Percentiles rank a stretch among this genome's conserved stretches.
Evolutionary conservation across 2,797 vertebrate species (phyloP).

Genomic region (Rhabdomys pumilio): DNA sequence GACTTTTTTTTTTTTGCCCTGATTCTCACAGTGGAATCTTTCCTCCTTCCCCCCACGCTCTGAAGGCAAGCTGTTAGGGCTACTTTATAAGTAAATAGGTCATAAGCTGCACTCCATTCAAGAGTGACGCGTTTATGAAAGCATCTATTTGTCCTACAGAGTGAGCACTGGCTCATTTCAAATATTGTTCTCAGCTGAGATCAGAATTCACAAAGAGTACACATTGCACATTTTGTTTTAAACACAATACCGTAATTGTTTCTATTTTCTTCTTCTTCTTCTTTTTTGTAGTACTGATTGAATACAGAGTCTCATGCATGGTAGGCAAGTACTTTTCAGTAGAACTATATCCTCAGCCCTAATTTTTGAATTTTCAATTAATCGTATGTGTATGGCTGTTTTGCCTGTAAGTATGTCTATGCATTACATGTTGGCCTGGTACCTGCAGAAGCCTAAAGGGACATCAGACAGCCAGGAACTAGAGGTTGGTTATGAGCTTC

Average conservation of each 20-base stretch:
- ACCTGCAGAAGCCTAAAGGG: not conserved
- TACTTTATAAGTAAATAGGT: constrained; percentile 82
- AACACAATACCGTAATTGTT: constrained; percentile 75
- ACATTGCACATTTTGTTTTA: constrained; percentile 76
- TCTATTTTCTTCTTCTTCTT: not conserved
- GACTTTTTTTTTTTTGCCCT: constrained; percentile 14
- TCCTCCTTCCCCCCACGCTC: constrained; percentile 73
- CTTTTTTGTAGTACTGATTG: not conserved
- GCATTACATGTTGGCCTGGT: not conserved
- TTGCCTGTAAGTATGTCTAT: not conserved
- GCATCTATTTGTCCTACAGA: constrained; percentile 81
- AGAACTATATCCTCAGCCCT: not conserved
- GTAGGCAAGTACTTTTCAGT: not conserved
- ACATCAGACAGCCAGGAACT: not conserved
- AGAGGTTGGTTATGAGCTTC: not conserved
- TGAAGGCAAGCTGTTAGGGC: constrained; percentile 72
- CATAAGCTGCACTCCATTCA: constrained; percentile 81
- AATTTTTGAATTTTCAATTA: not conserved
- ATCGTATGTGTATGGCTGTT: not conserved
- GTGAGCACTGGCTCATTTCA: constrained; percentile 74
- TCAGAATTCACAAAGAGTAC: constrained; percentile 76
- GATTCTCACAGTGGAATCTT: constrained; percentile 80
- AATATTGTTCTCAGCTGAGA: constrained; percentile 79
- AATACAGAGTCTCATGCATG: not conserved
- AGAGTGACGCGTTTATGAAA: constrained; percentile 80